These are phyloP conservation scores for Theristicus caerulescens DNA, from an alignment of 2,113 vertebrate genomes.

Conservation along the genomic window DNA sequence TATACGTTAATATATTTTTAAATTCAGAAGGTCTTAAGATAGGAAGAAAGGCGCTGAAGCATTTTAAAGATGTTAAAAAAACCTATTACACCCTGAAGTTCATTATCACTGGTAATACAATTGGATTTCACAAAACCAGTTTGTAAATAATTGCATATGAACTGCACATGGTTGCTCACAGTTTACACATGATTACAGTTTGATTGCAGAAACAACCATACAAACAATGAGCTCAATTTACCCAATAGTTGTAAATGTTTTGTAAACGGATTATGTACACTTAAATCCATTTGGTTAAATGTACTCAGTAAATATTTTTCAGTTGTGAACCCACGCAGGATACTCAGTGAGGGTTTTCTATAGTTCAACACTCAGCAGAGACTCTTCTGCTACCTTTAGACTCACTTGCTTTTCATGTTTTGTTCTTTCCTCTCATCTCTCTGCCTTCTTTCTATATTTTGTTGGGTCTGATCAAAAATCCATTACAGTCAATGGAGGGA, in stretches of 20 bases:
- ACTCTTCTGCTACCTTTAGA: not conserved
- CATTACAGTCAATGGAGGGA: not conserved
- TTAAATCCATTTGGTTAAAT: conserved; percentile 54
- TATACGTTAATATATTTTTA: not conserved
- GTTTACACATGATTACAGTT: conserved; percentile 70
- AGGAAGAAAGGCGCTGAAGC: not conserved
- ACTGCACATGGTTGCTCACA: conserved; percentile 56
- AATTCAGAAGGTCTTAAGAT: not conserved
- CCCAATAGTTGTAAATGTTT: conserved; percentile 57
- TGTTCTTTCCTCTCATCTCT: not conserved
- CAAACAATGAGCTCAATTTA: conserved; percentile 71
- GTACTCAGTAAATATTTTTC: conserved; percentile 62
- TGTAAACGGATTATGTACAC: conserved; percentile 62
- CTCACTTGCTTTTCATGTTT: not conserved
- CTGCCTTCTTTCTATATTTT: not conserved
- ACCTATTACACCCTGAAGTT: not conserved
- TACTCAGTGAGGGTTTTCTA: not conserved
- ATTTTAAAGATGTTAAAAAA: conserved; percentile 3
- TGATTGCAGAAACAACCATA: conserved; percentile 63
- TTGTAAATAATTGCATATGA: conserved; percentile 68
- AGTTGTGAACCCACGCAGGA: conserved; percentile 29
- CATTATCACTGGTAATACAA: conserved; percentile 52
- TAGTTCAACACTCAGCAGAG: not conserved
- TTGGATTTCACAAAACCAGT: conserved; percentile 53
- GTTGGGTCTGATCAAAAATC: not conserved